A percentile compares a stretch with the other conserved stretches of the same genome.
phyloP scores from a whole-genome alignment of 2,888 invertebrate genomes.

The Latrodectus elegans region DNA sequence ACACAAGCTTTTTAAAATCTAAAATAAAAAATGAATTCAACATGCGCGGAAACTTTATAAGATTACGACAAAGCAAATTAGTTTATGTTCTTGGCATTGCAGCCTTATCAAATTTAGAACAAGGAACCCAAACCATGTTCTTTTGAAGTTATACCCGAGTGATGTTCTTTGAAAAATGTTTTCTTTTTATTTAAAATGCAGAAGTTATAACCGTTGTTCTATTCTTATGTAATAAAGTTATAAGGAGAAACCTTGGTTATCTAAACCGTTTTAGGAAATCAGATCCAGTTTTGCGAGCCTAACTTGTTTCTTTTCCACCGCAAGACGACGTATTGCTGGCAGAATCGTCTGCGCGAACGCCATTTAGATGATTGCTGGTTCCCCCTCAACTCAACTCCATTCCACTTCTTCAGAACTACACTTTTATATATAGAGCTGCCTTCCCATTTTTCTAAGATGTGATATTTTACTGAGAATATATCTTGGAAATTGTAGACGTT shows the following conservation, averaged over 20 bases:
- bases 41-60: constrained; percentile 17
- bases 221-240: constrained; percentile 1
- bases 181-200: constrained; percentile 1
- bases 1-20: neutral
- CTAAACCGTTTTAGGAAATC: neutral
- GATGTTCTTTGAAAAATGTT: neutral
- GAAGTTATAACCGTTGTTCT: neutral
- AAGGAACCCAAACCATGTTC: constrained; percentile 11
- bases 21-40: constrained; percentile 16
- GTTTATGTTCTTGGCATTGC: constrained; percentile 20
- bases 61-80: constrained; percentile 49
- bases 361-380: constrained; percentile 38
- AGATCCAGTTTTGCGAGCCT: neutral
- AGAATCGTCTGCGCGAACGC: constrained; percentile 22
- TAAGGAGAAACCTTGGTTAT: neutral
- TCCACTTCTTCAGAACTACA: too few relatives aligned
- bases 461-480: neutral
- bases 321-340: neutral
- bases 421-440: neutral
- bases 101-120: constrained; percentile 41
- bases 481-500: neutral
- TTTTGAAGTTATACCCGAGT: too few relatives aligned
- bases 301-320: neutral
- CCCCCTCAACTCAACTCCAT: neutral
- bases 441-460: neutral